Conservation (phyloP, 1,140 invertebrate species). For the Sminthurinus signatus region DNA sequence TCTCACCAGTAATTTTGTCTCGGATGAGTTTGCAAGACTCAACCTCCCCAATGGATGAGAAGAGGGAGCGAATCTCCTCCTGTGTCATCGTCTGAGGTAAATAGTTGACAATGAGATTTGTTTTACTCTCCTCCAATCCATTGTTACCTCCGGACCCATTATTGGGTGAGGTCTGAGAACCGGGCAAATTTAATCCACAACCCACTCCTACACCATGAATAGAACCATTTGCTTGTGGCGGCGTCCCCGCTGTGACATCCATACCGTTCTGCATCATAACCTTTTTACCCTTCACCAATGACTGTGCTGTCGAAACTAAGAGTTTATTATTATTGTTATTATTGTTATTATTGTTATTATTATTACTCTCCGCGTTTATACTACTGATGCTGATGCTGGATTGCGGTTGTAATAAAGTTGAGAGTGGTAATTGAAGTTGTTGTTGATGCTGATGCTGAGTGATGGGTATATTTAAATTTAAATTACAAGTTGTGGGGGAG, state of each 20-base stretch:
- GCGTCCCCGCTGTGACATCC: conserved; percentile 49
- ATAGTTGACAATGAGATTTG: conserved; percentile 99
- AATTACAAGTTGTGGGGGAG: too few species aligned
- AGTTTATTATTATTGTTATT: too few species aligned
- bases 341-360: too few species aligned
- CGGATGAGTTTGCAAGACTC: conserved; percentile 98
- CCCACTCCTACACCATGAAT: conserved; percentile 43
- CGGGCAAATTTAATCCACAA: conserved; percentile 31
- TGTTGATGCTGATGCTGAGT: too few species aligned
- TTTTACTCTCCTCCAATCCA: conserved; percentile 83
- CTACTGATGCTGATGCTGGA: too few species aligned
- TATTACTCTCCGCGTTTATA: too few species aligned
- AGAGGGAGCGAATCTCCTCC: conserved; percentile 94
- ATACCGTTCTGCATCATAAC: conserved; percentile 76
- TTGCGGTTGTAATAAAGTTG: too few species aligned
- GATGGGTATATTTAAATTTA: too few species aligned
- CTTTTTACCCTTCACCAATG: too few species aligned
- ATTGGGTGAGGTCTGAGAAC: conserved; percentile 30
- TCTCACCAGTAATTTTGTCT: conserved; percentile 92
- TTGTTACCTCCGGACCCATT: conserved; percentile 33
- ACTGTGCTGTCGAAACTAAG: too few species aligned
- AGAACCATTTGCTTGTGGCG: conserved; percentile 36
- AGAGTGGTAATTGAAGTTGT: too few species aligned
- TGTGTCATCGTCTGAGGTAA: conserved; percentile 99
- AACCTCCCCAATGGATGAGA: conserved; percentile 96